phyloP scores from a whole-genome alignment of 2,888 invertebrate genomes.

The Zele albiditarsus region DNA sequence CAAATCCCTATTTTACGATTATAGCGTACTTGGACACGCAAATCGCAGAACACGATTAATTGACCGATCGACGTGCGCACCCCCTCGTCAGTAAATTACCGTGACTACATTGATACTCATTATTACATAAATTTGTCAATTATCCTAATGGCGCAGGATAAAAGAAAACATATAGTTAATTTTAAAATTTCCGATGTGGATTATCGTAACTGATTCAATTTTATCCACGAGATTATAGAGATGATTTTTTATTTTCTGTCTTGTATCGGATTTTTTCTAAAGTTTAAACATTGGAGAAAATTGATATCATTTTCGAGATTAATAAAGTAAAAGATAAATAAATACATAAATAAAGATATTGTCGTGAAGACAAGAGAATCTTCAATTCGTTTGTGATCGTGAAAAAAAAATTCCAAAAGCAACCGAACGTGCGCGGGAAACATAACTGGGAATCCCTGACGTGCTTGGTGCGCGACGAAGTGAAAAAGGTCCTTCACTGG shows the following conservation, averaged over 20 bases:
- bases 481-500: slow-evolving; percentile 22
- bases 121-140: not conserved
- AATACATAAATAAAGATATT: not conserved
- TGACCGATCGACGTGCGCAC: slow-evolving; percentile 9
- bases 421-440: not conserved
- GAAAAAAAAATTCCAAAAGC: not conserved
- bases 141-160: not conserved
- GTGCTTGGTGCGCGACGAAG: slow-evolving; percentile 12
- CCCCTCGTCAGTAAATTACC: not conserved
- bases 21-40: slow-evolving; percentile 29
- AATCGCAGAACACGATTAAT: slow-evolving; percentile 1
- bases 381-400: no score
- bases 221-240: no score
- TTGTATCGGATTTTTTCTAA: no score
- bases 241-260: no score
- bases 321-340: not conserved
- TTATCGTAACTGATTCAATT: no score
- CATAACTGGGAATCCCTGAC: slow-evolving; percentile 1
- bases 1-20: slow-evolving; percentile 30
- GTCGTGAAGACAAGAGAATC: not conserved
- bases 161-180: no score
- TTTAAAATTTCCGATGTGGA: no score
- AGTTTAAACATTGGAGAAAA: no score
- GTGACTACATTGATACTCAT: not conserved
- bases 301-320: no score